Conservation (phyloP, 2,797 vertebrate species). For the Glyptemys insculpta region DNA sequence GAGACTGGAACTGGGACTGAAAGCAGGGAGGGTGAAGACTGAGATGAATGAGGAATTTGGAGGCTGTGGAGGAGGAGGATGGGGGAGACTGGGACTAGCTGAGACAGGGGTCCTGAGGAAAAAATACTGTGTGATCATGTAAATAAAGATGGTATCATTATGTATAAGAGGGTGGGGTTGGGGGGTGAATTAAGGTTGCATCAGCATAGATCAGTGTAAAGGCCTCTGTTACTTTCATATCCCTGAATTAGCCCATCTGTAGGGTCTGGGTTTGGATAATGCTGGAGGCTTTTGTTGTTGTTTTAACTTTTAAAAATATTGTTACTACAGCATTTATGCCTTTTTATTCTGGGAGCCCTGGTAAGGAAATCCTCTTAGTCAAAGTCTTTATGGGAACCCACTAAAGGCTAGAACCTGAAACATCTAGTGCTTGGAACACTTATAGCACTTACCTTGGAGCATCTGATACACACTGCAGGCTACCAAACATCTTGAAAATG, state of each 20-base stretch:
- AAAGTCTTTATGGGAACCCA: slow-evolving; percentile 15
- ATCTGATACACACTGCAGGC: slow-evolving; percentile 61
- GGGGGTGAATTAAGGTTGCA: neutral
- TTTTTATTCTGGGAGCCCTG: neutral
- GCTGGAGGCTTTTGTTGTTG: neutral
- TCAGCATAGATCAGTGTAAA: neutral
- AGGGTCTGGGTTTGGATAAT: neutral
- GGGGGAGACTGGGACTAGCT: neutral
- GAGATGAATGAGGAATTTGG: neutral
- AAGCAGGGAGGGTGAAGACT: accelerated
- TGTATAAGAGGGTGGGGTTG: neutral
- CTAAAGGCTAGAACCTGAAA: slow-evolving; percentile 24
- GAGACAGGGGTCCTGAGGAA: neutral
- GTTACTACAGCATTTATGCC: neutral
- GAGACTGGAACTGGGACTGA: neutral
- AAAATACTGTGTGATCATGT: neutral
- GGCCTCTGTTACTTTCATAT: neutral
- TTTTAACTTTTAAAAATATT: neutral
- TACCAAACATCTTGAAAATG: slow-evolving; percentile 25
- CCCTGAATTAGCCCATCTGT: neutral
- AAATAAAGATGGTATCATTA: neutral
- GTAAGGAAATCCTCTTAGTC: neutral
- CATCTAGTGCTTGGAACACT: slow-evolving; percentile 17
- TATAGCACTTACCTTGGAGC: slow-evolving; percentile 53
- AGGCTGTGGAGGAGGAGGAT: neutral